phyloP scores from a whole-genome alignment of 2,113 vertebrate genomes.

The Dipodomys merriami region DNA sequence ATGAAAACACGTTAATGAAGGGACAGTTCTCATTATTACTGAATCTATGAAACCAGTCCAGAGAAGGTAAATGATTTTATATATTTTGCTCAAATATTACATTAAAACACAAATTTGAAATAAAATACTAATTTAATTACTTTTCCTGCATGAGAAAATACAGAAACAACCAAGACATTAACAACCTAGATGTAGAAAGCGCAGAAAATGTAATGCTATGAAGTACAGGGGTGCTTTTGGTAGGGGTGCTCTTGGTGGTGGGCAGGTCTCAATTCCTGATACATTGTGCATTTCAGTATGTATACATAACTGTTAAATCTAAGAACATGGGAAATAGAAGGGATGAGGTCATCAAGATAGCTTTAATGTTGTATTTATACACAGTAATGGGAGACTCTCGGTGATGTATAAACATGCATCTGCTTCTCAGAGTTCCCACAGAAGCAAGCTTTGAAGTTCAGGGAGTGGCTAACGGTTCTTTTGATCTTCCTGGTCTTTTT shows the following conservation, averaged over 20 bases:
- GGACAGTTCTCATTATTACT: background rate
- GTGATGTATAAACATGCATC: slow-evolving; percentile 27
- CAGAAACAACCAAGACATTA: background rate
- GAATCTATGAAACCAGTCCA: slow-evolving; percentile 6
- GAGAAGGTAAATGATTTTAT: slow-evolving; percentile 48
- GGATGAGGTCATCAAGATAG: background rate
- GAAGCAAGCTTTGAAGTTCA: slow-evolving; percentile 76
- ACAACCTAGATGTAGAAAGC: slow-evolving; percentile 15
- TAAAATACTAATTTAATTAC: background rate
- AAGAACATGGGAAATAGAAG: slow-evolving; percentile 34
- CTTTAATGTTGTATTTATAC: slow-evolving; percentile 15
- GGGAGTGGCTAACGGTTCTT: slow-evolving; percentile 70
- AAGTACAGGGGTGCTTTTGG: background rate
- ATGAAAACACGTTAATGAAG: background rate
- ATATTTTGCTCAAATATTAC: slow-evolving; percentile 17
- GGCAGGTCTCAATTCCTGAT: background rate
- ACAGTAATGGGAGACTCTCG: background rate
- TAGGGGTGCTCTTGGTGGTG: background rate
- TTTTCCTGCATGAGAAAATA: slow-evolving; percentile 44
- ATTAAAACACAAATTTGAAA: slow-evolving; percentile 51
- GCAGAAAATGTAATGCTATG: background rate
- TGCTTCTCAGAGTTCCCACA: slow-evolving; percentile 48
- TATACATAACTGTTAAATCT: slow-evolving; percentile 3
- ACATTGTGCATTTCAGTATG: slow-evolving; percentile 35
- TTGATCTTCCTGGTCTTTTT: slow-evolving; percentile 77